Evolutionary conservation across 2,888 invertebrate genomes (phyloP).

Genomic region (Rhaphigaster nebulosa): DNA sequence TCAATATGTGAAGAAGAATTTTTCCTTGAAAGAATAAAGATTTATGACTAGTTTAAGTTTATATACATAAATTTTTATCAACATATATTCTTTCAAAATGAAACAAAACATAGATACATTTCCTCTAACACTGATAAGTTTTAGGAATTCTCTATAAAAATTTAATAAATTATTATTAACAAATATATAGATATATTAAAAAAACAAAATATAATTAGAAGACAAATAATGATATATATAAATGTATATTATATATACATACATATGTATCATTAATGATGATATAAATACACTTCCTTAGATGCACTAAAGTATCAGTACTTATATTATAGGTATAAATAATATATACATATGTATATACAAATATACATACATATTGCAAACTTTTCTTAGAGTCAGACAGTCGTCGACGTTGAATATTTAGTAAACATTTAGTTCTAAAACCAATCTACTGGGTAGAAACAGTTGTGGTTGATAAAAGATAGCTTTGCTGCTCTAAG

Average conservation of each 20-base stretch:
- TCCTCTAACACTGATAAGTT: conserved; percentile 24
- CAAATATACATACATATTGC: conserved; percentile 22
- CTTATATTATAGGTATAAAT: conserved; percentile 4
- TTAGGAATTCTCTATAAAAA: conserved; percentile 45
- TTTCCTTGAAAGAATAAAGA: conserved; percentile 44
- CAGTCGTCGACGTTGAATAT: conserved; percentile 18
- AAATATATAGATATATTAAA: conserved; percentile 40
- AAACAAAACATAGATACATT: conserved; percentile 35
- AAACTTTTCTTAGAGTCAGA: conserved; percentile 58
- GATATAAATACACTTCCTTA: conserved; percentile 32
- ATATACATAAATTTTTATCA: conserved; percentile 54
- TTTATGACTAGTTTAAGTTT: conserved; percentile 56
- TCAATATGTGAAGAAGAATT: neutral
- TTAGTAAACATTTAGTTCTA: neutral
- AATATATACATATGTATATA: conserved; percentile 36
- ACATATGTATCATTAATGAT: conserved; percentile 34
- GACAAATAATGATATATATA: conserved; percentile 41
- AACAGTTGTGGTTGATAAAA: conserved; percentile 11
- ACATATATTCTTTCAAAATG: conserved; percentile 51
- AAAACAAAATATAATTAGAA: conserved; percentile 29
- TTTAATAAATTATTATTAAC: conserved; percentile 48
- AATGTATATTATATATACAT: conserved; percentile 49
- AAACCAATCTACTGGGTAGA: neutral
- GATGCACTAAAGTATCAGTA: neutral
- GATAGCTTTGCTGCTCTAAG: conserved; percentile 44